Base-by-base conservation (phyloP, 2,888 invertebrate genomes). In the Charanyca ferruginea region DNA sequence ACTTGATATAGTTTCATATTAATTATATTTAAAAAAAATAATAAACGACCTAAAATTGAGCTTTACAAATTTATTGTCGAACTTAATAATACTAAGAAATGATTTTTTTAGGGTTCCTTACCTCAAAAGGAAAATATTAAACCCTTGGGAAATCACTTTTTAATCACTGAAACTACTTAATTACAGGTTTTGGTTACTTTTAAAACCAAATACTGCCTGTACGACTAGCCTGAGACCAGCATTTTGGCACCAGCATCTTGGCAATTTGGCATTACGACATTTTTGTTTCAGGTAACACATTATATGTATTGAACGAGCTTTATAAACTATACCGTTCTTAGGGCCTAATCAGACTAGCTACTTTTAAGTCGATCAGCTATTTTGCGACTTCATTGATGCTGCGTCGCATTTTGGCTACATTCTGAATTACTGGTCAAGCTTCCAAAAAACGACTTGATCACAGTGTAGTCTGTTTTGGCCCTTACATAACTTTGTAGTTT, bases 51-150 rank as follows among this genome's bases (percentile, higher is more conserved):
- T 65, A 73, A 49, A 49, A 42, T 77, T 77, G 76, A 77, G 76
- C 76, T 49, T 73, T 59, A 47, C 35, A 62, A 62, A 42, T 62
- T 76, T 77, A 77, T 77, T 77, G 76, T 77, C 77, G 65, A 76
- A 76, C 62, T 48, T 71, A 60, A 59, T 71, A 62, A 52, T 53
- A 55, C 48, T 16, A 54, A 69, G 16, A 38, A 38, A 38, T 38
- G 13, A 38, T 38, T 16, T 38, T 38, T 38, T 38, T 38, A 16
- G 16, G 38, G 16, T 38, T 38, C 16, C 16, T 13, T 38, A 38
- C 5, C 52, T 44, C 47, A 16, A 32, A 42, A 49, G 6, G 20
- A 44, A 58, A 58, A 41, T 22, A 38, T 18, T 13, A 5, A 38
- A 38, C 38, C 38, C 38, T 38, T 16, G 16, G 38, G 16, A 38